Base-by-base conservation (phyloP, 2,113 vertebrate genomes). In the Callipepla californica region DNA sequence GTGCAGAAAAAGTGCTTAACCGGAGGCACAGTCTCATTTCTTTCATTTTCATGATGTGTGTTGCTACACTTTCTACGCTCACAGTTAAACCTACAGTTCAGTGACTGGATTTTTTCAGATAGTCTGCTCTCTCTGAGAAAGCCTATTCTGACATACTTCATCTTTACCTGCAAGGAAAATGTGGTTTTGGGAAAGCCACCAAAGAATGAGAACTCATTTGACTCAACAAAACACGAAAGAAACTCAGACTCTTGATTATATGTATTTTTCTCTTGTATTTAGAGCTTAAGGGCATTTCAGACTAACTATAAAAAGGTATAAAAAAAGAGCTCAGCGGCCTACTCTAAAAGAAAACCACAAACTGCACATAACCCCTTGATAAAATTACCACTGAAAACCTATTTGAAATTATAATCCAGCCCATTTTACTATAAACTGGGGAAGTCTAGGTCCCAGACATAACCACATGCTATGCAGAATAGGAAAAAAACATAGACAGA, bases 241-340 rank as follows among this genome's bases (percentile, higher is more conserved):
- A 93, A 36, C 40, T 57, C 45, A 84, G 53, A 47, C 3, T 73
- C 42, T 55, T 77, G 58, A 55, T 82, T 80, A 50, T 42, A 77
- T 6, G 38, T 8, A 36, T 85, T 91, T 86, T 92, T 92, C 45
- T 89, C 28, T 34, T 58, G 65, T 23, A 73, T 82, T 34, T n/a
- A 67, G 74, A 59, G 42, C 78, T 91, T 67, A 66, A 82, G 63
- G 84, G 82, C 80, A 82, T 94, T 82, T 87, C 87, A 85, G 42
- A 67, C 48, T 57, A 80, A 65, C n/a, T 89, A 18, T 66, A 85
- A 34, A 69, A 87, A 82, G 38, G 50, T 67, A 66, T 32, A 65
- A 62, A 85, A 78, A 67, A 76, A 58, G 7, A 83, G 48, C 51
- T 90, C 6, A 34, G 42, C 70, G 82, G 30, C 62, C 67, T 87